A percentile compares a stretch with the other conserved stretches of the same genome.
phyloP scores from a whole-genome alignment of 2,797 vertebrate species.

The Presbytis comata region DNA sequence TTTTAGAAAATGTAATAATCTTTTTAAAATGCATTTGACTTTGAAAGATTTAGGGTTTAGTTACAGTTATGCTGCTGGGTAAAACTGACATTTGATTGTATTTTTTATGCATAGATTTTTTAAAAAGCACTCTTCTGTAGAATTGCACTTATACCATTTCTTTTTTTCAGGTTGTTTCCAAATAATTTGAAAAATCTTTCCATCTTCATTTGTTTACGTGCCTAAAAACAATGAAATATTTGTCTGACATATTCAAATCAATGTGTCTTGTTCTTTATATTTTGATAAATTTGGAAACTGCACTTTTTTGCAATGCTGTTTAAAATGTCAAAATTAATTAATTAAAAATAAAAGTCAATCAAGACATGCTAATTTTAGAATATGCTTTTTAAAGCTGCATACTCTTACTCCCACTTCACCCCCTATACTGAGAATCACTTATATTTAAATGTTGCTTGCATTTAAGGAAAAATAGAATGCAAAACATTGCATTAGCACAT shows the following conservation, averaged over 20 bases:
- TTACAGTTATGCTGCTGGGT: neutral
- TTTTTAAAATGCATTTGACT: neutral
- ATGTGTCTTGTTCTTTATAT: neutral
- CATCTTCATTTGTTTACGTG: neutral
- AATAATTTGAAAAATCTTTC: neutral
- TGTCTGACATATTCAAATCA: slow-evolving; percentile 15
- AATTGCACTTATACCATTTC: slow-evolving; percentile 1
- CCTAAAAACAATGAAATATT: slow-evolving; percentile 31
- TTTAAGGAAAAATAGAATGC: neutral
- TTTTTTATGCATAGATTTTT: neutral
- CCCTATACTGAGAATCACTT: neutral
- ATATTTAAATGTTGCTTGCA: neutral
- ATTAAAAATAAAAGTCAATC: neutral
- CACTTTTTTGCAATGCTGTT: neutral
- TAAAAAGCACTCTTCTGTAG: neutral
- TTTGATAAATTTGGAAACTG: slow-evolving; percentile 21
- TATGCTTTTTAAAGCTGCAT: neutral
- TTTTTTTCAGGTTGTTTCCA: neutral
- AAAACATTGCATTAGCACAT: neutral
- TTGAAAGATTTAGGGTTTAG: neutral
- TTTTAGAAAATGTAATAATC: neutral
- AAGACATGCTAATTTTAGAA: neutral
- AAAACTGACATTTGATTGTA: neutral
- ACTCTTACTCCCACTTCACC: neutral
- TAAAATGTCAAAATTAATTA: slow-evolving; percentile 27